Base-by-base conservation (phyloP, 2,113 vertebrate species). In the Synodontis membranacea region DNA sequence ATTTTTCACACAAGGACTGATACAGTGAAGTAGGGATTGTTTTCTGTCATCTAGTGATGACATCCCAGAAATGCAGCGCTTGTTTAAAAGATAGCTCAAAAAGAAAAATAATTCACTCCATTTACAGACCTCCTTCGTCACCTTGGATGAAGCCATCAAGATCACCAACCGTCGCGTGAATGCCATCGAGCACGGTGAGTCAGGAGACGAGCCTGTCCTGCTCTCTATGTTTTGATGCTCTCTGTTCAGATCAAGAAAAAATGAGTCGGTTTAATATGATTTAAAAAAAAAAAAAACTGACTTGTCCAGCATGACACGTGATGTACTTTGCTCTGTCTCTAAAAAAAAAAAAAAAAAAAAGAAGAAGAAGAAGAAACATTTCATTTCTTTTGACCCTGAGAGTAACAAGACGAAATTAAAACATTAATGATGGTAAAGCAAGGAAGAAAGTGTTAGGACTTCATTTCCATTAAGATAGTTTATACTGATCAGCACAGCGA, bases 111-210 rank as follows among this genome's bases (percentile, higher is more conserved):
- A 70, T 11, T 54, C 21, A 5, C n/a, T 93, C 91, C 91, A 70
- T 82, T 85, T 90, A 23, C 90, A 99, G 98, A 99, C 98, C 52
- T 99, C 98, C 83, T 99, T 99, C 89, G 95, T 99, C 90, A 99
- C 98, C 48, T 91, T 99, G 96, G 98, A 99, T 90, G 97, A 99
- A 95, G 98, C 98, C 86, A 99, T 99, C 89, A 99, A 99, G 94
- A 97, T 99, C 91, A 99, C 98, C 56, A 99, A 99, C 93, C 96
- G 98, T 74, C 97, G 98, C 80, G 98, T 99, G 85, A 99, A 99
- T 64, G 98, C 98, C 79, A 99, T 99, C 58, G 98, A 99, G 93
- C 98, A 99, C 0, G 98, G 98, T 99, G 93, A 96, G 96, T 80
- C 81, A 80, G 8, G 8, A 68, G 4, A 56, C 34, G 31, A 21